Evolutionary conservation across 2,113 vertebrate genomes (phyloP), one percentile per base, ranked within the genome.

Genomic region (Syngnathus typhle): DNA sequence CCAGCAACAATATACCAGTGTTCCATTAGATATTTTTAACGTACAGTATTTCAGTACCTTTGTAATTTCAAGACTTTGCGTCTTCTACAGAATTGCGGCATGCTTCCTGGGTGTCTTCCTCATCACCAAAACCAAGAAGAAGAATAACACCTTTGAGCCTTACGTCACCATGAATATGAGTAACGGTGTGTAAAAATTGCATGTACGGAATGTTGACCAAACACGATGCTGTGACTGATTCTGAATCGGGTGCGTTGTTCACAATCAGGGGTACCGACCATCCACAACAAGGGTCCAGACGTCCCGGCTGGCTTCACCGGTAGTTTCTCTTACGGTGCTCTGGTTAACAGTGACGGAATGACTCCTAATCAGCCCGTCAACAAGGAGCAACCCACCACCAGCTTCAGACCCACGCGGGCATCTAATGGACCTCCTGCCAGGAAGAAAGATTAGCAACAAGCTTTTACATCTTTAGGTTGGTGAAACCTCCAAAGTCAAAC

Each of bases 111-210:
- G 96, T 0, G 94, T 97, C 9, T 96, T 95, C 82, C 82, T 98
- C 72, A 95, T 97, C 85, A 98, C 95, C 0, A 93, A 92, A 64
- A 96, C 89, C 38, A 94, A 90, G 84, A 97, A 91, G 85, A 95
- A 85, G 74, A 68, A 88, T 21, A 92, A 94, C 56, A 84, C 89
- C 0, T 98, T 99, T 63, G 96, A 99, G 85, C 97, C 96, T 0
- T 99, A 96, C 62, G 95, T 98, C 77, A 94, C 94, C 1, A 95
- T 99, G 94, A 94, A 97, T 65, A 92, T 96, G 85, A 85, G 92
- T 83, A 93, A 94, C 89, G 94, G 97, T 99, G 86, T 84, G 88
- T 85, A 73, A n/a, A 64, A 27, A 60, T 19, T 55, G 69, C 2
- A 44, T 9, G 19, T 47, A 9, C 59, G 27, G 27, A 32, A 32